Conservation (phyloP, 2,113 vertebrate species). For the Oxyura jamaicensis region DNA sequence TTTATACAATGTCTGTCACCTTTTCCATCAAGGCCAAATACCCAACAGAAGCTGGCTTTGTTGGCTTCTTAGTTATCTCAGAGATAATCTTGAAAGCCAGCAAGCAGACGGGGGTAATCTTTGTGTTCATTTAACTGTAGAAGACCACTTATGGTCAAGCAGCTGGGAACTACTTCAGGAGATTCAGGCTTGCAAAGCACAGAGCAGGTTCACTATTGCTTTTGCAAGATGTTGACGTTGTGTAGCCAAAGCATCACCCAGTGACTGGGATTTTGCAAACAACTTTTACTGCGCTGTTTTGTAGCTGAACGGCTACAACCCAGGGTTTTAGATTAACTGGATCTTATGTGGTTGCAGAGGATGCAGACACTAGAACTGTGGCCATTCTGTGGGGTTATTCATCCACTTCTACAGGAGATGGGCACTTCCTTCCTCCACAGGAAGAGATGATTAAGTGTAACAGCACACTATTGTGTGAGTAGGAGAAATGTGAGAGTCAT, state of each 20-base stretch:
- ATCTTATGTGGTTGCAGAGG: not conserved
- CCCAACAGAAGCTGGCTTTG: not conserved
- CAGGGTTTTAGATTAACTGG: not conserved
- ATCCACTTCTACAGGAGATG: not conserved
- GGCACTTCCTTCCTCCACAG: not conserved
- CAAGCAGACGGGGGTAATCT: not conserved
- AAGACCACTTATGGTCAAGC: not conserved
- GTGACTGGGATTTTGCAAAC: not conserved
- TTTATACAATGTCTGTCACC: not conserved
- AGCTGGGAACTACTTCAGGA: not conserved
- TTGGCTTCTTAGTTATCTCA: not conserved
- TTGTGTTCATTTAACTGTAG: not conserved
- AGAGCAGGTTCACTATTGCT: not conserved
- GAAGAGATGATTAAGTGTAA: not conserved
- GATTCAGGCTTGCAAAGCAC: not conserved
- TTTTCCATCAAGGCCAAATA: not conserved
- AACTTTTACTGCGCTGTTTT: accelerated
- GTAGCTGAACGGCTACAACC: not conserved
- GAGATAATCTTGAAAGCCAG: not conserved
- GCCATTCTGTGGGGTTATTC: not conserved
- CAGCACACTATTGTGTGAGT: too few relatives aligned
- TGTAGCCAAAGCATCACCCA: not conserved
- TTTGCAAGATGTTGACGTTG: too few relatives aligned
- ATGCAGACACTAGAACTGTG: too few relatives aligned
- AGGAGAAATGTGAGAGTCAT: not conserved